Base-by-base conservation (phyloP, 2,888 invertebrate genomes). In the Cyaniris semiargus region DNA sequence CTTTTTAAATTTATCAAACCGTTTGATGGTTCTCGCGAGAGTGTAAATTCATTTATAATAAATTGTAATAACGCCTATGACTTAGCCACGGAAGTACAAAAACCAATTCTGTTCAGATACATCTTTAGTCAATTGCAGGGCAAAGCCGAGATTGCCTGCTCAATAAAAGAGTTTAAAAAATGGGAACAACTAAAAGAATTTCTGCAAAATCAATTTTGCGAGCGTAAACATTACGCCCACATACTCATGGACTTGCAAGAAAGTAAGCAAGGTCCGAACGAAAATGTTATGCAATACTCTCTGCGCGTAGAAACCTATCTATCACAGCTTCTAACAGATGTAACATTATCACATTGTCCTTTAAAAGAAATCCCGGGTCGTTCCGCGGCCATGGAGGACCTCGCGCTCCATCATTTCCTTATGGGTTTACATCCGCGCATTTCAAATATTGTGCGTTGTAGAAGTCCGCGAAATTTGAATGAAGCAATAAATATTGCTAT, bases 331-430 rank as follows among this genome's bases (percentile, higher is more conserved):
- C 44, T 84, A 2, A 84, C 82, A 0, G 83, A 84, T 74, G 79
- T 85, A 0, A 78, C 82, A 0, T 13, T 84, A 1, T 79, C 81
- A 0, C 77, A 78, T 53, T 48, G 70, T 13, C 79, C 82, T 79
- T 66, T 31, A 6, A 72, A 60, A 27, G 83, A 83, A 78, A n/a
- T 83, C 10, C 4, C 78, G 1, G 84, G 82, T 3, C 79, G 83
- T 0, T 80, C 79, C 0, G 83, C 83, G 4, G 81, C 83, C 1
- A 83, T 83, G 82, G 81, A 83, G 53, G 84, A 83, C 1, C 34
- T 84, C 27, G 83, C 82, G 13, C 78, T 84, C 0, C 80, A 83
- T 23, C 78, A 78, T 15, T 81, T 81, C 71, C 18, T 75, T 4
- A 75, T 80, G 56, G 81, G 80, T 1, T 53, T 82, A 5, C 60